These are phyloP conservation scores for Lytechinus pictus DNA, from an alignment of 35 echinoderm and acorn worm genomes.

Conservation along the genomic window DNA sequence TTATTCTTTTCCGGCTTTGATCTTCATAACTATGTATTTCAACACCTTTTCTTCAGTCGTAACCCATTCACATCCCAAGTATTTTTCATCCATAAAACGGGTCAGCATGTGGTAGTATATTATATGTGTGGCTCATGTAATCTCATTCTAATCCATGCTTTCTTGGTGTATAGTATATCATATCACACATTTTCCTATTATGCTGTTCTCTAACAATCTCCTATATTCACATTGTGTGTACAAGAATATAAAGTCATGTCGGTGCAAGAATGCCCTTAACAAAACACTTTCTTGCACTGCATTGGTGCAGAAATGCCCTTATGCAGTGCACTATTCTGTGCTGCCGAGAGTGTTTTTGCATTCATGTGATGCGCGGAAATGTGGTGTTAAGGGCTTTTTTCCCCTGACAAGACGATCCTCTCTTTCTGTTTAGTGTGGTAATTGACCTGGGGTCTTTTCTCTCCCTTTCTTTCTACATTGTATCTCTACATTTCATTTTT, in stretches of 20 bases:
- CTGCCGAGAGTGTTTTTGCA: too few species aligned
- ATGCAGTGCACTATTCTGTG: too few species aligned
- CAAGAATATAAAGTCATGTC: neutral
- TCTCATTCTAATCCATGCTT: neutral
- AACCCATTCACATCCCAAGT: too few species aligned
- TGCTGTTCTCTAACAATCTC: neutral
- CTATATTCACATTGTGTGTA: neutral
- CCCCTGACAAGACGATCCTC: neutral
- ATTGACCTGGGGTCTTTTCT: neutral
- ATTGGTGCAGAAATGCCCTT: too few species aligned
- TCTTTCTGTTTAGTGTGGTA: slow-evolving; percentile 2
- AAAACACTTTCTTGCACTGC: too few species aligned
- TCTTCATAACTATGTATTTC: too few species aligned
- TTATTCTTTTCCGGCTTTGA: too few species aligned
- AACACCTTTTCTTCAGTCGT: too few species aligned
- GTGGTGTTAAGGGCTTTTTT: too few species aligned
- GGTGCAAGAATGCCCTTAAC: neutral
- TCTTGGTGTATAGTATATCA: neutral
- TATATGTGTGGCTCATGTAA: neutral
- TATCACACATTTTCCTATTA: neutral
- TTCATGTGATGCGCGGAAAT: too few species aligned
- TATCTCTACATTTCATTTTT: neutral
- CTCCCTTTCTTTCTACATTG: neutral
- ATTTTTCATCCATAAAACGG: neutral
- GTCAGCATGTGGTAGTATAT: neutral